Evolutionary conservation across 1,140 invertebrate species (phyloP).

Genomic region (Olivierus martensii): DNA sequence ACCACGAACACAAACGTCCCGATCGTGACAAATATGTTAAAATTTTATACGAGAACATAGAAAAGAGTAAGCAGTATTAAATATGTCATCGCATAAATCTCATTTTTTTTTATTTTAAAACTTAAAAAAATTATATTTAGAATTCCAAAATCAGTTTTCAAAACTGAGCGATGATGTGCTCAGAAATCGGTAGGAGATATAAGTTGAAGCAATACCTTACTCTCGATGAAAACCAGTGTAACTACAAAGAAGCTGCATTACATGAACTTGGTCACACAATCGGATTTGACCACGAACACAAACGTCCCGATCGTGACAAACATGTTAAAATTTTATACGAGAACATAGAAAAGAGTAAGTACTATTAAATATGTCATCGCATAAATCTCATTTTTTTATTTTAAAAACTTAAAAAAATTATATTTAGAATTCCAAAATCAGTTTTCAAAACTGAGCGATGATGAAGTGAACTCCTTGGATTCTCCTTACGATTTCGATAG

Average conservation of each 20-base stretch:
- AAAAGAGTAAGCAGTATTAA: constrained; percentile 54
- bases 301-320: constrained; percentile 85
- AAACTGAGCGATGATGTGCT: too few species aligned
- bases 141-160: too few species aligned
- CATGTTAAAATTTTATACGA: constrained; percentile 62
- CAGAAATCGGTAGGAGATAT: constrained; percentile 90
- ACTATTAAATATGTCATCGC: too few species aligned
- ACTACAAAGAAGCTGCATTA: constrained; percentile 98
- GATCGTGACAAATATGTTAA: constrained; percentile 66
- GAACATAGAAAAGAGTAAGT: constrained; percentile 87
- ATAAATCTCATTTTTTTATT: too few species aligned
- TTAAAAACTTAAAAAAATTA: too few species aligned
- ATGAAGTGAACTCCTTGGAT: constrained; percentile 91
- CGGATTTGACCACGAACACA: constrained; percentile 78
- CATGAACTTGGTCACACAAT: constrained; percentile 98
- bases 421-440: too few species aligned
- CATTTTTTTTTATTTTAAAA: too few species aligned
- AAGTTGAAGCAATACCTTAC: constrained; percentile 92
- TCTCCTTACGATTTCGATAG: constrained; percentile 91
- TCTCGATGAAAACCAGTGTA: constrained; percentile 97
- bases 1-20: constrained; percentile 92
- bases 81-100: too few species aligned
- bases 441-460: constrained; percentile 66
- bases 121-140: too few species aligned
- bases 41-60: constrained; percentile 89